Evolutionary conservation across 2,797 vertebrate species (phyloP).

Genomic region (Trematomus bernacchii): DNA sequence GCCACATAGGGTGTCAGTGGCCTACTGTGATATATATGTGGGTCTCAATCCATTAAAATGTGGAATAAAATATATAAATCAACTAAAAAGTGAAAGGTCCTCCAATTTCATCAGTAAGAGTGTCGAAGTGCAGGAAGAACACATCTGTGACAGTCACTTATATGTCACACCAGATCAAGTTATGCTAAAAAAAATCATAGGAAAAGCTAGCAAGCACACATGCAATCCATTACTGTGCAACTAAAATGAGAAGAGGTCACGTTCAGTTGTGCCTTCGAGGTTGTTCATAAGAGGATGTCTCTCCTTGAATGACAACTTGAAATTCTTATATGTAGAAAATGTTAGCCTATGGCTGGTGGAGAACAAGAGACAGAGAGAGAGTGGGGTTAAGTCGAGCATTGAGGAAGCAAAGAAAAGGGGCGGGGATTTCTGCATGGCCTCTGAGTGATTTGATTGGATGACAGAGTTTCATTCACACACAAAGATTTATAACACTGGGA

Average conservation of each 20-base stretch:
- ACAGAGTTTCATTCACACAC: constrained; percentile 69
- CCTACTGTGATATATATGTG: constrained; percentile 48
- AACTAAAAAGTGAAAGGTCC: background rate
- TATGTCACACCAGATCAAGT: constrained; percentile 1
- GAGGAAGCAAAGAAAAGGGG: constrained; percentile 45
- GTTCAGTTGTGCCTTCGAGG: constrained; percentile 13
- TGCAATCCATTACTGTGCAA: background rate
- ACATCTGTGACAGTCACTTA: background rate
- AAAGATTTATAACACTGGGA: constrained; percentile 76
- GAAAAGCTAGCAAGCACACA: background rate
- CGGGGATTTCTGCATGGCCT: constrained; percentile 38
- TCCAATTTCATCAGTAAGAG: constrained; percentile 3
- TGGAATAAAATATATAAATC: constrained; percentile 1
- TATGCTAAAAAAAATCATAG: background rate
- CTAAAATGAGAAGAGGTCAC: constrained; percentile 31
- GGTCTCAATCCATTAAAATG: constrained; percentile 20
- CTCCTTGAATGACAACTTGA: constrained; percentile 18
- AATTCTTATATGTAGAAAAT: constrained; percentile 16
- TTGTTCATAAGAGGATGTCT: constrained; percentile 40
- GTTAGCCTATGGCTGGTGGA: constrained; percentile 19
- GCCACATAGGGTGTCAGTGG: constrained; percentile 68
- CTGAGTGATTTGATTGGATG: constrained; percentile 67
- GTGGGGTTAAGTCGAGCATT: constrained; percentile 28
- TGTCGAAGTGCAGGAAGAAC: constrained; percentile 19
- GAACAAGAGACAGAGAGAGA: constrained; percentile 21